Base-by-base conservation (phyloP, 2,113 vertebrate species). In the Poecile atricapillus region DNA sequence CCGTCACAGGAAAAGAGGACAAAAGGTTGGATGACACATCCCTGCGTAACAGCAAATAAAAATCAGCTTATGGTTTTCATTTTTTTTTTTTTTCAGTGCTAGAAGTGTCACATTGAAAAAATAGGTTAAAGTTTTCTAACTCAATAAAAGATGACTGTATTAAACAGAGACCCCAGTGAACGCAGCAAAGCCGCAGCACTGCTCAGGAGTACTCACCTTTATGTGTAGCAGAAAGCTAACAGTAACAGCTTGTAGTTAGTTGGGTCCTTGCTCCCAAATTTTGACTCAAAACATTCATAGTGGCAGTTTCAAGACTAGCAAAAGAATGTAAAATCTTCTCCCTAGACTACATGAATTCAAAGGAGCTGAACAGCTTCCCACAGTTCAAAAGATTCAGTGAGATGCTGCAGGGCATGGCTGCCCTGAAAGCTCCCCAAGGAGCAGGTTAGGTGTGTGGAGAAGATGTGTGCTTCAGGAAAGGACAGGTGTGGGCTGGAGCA, bases 11-110 rank as follows among this genome's bases (percentile, higher is more conserved):
- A 97, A 99, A 98, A 82, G 98, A 98, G 3, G 98, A 98, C 96
- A 99, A 98, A 97, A 97, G 98, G 97, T 99, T 99, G 98, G 98
- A 99, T 20, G 99, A 98, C 89, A 99, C 98, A 97, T 99, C 99
- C 73, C 99, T 99, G 97, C 50, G 90, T 93, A 98, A 98, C 92
- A 98, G 96, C 95, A 97, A 97, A 95, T 91, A 96, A 96, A 97
- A 97, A 97, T 95, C 89, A 95, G 92, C 75, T 97, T 96, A 93
- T 1, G 15, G 56, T 81, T 55, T 93, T 87, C 30, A 22, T 39
- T 39, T 39, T 39, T 17, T 86, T 83, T 97, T 94, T 91, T 96
- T 55, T 92, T 92, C 93, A 89, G 82, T 76, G 76, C 70, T 94
- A 93, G 65, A 96, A 94, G 9, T 19, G 73, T 93, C 58, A 95